Evolutionary conservation across 2,797 vertebrate species (phyloP), one percentile per base, ranked within the genome.

Genomic region (Atherinosoma microstoma): DNA sequence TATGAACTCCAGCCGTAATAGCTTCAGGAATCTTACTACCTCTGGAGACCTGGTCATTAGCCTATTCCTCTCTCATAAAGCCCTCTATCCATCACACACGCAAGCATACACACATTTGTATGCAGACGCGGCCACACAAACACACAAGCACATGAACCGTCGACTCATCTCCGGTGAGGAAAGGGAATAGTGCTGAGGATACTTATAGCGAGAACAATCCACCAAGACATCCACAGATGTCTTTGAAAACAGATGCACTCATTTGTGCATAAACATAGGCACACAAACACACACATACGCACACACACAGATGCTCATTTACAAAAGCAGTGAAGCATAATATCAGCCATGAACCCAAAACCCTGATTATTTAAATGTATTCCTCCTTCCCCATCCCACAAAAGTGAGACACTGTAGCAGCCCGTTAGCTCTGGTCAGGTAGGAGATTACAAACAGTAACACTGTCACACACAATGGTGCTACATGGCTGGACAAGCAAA

Each of bases 361-460:
- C 64, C 73, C 78, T 92, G 82, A 93, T 93, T 93, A 94, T 94
- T 92, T 89, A 93, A 94, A 93, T 93, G 71, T 92, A 93, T 93
- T 93, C 93, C 88, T 88, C 90, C 91, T 84, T 90, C 82, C 85
- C 75, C 84, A 81, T 87, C 82, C 73, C 60, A 60, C 57, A 78
- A 79, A 75, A 83, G 77, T 79, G 80, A 89, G 84, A 79, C 6
- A 54, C 78, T 49, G 67, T 22, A 83, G 78, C 64, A 76, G 86
- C 74, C 83, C 82, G 83, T 89, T 88, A 83, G 85, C 82, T 71
- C 22, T 72, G 90, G 89, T 89, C 89, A 92, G 90, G 88, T 86
- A 87, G 76, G 79, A 88, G 82, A 88, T 84, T 80, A 88, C 81
- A 87, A 83, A 86, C 84, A 82, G 73, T 76, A 87, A 77, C 78